phyloP scores from a whole-genome alignment of 2,797 vertebrate genomes.

The Centroberyx gerrardi region DNA sequence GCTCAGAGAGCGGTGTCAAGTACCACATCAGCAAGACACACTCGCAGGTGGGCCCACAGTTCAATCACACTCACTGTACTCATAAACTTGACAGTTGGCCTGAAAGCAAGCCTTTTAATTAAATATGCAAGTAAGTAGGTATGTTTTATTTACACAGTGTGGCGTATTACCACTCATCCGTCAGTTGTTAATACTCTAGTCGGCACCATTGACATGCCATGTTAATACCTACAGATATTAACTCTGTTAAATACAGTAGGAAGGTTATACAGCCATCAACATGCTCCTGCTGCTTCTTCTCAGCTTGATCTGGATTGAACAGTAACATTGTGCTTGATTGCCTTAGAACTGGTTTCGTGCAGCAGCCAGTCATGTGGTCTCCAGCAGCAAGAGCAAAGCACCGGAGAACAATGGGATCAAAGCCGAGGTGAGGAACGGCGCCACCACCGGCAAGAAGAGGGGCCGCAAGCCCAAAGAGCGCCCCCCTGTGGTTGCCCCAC shows the following conservation, averaged over 20 bases:
- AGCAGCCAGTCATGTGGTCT: slow-evolving; percentile 86
- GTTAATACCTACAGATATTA: neutral
- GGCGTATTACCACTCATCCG: neutral
- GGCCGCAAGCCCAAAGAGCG: slow-evolving; percentile 95
- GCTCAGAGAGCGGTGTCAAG: slow-evolving; percentile 97
- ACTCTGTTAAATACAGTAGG: neutral
- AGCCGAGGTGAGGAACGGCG: slow-evolving; percentile 87
- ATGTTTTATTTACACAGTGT: neutral
- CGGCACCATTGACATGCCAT: neutral
- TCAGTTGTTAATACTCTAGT: neutral
- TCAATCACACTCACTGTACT: slow-evolving; percentile 19
- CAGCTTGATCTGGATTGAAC: neutral
- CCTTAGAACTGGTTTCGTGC: slow-evolving; percentile 97
- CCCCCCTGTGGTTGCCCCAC: slow-evolving; percentile 63
- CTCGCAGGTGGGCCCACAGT: slow-evolving; percentile 88
- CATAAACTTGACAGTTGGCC: neutral
- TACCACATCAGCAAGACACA: slow-evolving; percentile 99
- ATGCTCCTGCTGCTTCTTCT: neutral
- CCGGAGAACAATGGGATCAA: slow-evolving; percentile 79
- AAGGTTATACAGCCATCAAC: neutral
- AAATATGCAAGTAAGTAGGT: no score
- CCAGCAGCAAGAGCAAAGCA: slow-evolving; percentile 87
- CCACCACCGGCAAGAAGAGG: slow-evolving; percentile 89
- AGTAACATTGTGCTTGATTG: slow-evolving; percentile 36
- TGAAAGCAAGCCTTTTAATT: neutral